A percentile compares a stretch with the other conserved stretches of the same genome.
Evolutionary conservation across 2,888 invertebrate species (phyloP).

Genomic region (Mythimna pallens): DNA sequence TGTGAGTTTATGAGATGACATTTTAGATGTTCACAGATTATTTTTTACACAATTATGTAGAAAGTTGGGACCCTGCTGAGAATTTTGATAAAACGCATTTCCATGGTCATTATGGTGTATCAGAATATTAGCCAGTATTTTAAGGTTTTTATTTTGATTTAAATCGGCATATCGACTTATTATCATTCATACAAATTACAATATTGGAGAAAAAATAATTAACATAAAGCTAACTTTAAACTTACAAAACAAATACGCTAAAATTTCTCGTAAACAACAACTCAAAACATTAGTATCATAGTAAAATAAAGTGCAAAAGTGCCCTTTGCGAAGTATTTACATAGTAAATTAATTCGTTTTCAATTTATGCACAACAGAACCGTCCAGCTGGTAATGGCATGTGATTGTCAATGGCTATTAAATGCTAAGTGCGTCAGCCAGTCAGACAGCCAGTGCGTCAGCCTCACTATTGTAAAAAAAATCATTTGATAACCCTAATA

Average conservation of each 20-base stretch:
- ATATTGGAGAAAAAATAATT: background rate
- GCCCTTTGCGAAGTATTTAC: constrained; percentile 59
- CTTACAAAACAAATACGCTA: background rate
- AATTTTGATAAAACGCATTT: constrained; percentile 45
- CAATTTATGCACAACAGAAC: constrained; percentile 60
- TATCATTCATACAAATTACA: background rate
- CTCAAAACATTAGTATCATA: constrained; percentile 39
- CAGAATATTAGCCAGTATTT: constrained; percentile 30
- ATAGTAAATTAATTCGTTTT: constrained; percentile 69
- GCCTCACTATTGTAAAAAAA: constrained; percentile 46
- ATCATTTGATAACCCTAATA: constrained; percentile 51
- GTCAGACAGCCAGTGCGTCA: constrained; percentile 49
- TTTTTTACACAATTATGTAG: constrained; percentile 45
- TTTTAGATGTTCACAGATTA: constrained; percentile 55
- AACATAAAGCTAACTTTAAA: background rate
- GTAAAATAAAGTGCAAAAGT: constrained; percentile 51
- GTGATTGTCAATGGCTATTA: constrained; percentile 66
- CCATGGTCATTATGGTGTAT: constrained; percentile 17
- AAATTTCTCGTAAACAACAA: constrained; percentile 7
- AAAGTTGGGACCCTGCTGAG: constrained; percentile 52
- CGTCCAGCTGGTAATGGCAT: constrained; percentile 62
- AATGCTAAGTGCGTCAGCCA: constrained; percentile 62
- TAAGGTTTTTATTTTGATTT: constrained; percentile 6
- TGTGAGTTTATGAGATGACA: constrained; percentile 47
- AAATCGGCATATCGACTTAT: background rate